phyloP scores from a whole-genome alignment of 2,797 vertebrate species.

The Onychomys torridus region DNA sequence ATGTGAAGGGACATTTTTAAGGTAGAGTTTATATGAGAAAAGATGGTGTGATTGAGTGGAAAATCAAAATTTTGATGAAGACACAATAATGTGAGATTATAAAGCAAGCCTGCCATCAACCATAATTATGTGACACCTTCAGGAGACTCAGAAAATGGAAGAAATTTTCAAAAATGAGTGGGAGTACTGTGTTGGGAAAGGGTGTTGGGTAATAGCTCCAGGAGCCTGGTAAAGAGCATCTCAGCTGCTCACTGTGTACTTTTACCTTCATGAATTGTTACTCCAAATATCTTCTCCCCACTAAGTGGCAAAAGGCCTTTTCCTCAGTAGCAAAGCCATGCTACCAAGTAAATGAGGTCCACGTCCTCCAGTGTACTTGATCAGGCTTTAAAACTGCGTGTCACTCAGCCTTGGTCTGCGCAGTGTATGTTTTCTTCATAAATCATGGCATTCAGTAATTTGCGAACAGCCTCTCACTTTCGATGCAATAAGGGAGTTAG shows the following conservation, averaged over 20 bases:
- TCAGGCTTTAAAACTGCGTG: not conserved
- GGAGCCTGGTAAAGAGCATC: not conserved
- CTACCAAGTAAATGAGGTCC: not conserved
- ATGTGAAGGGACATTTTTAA: not conserved
- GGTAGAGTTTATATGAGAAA: not conserved
- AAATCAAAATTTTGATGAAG: conserved; percentile 63
- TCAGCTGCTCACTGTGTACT: not conserved
- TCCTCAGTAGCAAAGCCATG: not conserved
- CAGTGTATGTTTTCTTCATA: not conserved
- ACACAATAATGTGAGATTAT: conserved; percentile 52
- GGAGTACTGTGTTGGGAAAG: conserved; percentile 52
- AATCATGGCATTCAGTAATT: not conserved
- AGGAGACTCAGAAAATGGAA: conserved; percentile 46
- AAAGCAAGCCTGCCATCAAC: conserved; percentile 55
- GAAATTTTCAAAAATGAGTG: conserved; percentile 38
- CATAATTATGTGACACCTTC: conserved; percentile 53
- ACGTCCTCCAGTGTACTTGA: not conserved
- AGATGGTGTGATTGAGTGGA: conserved; percentile 30
- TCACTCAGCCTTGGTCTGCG: not conserved
- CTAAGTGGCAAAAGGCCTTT: not conserved
- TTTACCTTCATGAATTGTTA: not conserved
- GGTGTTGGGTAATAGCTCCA: not conserved
- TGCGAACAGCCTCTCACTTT: not conserved
- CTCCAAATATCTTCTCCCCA: not conserved
- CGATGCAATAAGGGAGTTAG: not conserved